Base-by-base conservation (phyloP, 2,888 invertebrate genomes). In the Plagiodera versicolora region DNA sequence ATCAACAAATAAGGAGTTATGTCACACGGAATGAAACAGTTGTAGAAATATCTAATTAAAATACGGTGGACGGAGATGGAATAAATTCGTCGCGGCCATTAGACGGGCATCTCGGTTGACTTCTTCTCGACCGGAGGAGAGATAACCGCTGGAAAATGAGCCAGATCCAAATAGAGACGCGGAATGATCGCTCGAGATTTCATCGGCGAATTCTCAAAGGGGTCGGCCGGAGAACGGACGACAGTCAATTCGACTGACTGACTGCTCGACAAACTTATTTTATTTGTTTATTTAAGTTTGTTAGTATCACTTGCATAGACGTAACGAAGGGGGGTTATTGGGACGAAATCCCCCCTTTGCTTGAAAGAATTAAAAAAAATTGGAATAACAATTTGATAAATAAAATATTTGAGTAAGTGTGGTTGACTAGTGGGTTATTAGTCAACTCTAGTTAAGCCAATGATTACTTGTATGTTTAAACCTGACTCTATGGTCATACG, bases 71-170 rank as follows among this genome's bases (percentile, higher is more conserved):
- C 14, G 39, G 24, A n/a, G n/a, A n/a, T 32, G 18, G 35, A 51
- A 52, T 39, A 52, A 53, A 53, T 53, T 24, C 53, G 44, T 53
- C 44, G 35, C 20, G 20, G 19, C 53, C 53, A 44, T 53, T 53
- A 53, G 53, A 44, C 53, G 44, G 50, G 39, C 39, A 52, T 20
- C 24, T 24, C 24, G 24, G 24, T 24, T 24, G 3, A 24, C 4
- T 24, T 24, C 4, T 24, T 6, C 24, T 6, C 24, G 24, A 24
- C 6, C 3, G 24, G 24, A 3, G 4, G 24, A 24, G 3, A 3
- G 24, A 6, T 24, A n/a, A n/a, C 39, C 20, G 52, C 8, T 39
- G 52, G 19, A 52, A 52, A 52, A 52, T 39, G 52, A 52, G 52
- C 52, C 35, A 24, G 44, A 44, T 53, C 44, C 53, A 14, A 53